Base-by-base conservation (phyloP, 2,113 vertebrate species). In the Nicator chloris region DNA sequence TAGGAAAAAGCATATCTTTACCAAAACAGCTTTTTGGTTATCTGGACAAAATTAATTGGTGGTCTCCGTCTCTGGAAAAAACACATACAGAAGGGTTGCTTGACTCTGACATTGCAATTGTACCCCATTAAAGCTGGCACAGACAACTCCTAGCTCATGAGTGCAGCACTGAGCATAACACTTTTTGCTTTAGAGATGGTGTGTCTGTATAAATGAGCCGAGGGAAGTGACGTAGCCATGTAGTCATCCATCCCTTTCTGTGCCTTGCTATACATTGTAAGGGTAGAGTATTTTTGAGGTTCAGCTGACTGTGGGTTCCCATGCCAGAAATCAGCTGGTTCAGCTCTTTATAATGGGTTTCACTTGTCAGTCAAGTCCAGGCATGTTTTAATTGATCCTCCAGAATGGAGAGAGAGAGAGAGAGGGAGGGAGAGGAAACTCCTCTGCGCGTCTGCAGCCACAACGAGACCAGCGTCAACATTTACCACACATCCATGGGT, bases 161-260 rank as follows among this genome's bases (percentile, higher is more conserved):
- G 18, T 5, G 10, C 13, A n/a, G 50, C 39, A 20, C 28, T 21
- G 40, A 57, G 3, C 27, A 4, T 7, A 40, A 31, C 63, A 27
- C 21, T 30, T 45, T 49, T 24, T 93, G 15, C 47, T 35, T 0
- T 4, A 40, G 51, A 27, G 40, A 6, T 37, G 30, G 5, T 26
- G 39, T 47, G 33, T 15, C 30, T 33, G 0, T 12, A 7, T 1
- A 30, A 33, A 31, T 4, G 49, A 88, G 37, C 24, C 0, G 0
- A 49, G 47, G 44, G 22, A 39, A 54, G 13, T 0, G 2, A 35
- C 4, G 3, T 2, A n/a, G 18, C 20, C 26, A 1, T 8, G 11
- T 3, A 19, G 16, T 6, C 37, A n/a, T 17, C 3, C 0, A 8
- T 13, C 44, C 20, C 23, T 80, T 69, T 61, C 50, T 40, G 12